Base-by-base conservation (phyloP, 2,113 vertebrate species). In the Gobiocypris rarus region DNA sequence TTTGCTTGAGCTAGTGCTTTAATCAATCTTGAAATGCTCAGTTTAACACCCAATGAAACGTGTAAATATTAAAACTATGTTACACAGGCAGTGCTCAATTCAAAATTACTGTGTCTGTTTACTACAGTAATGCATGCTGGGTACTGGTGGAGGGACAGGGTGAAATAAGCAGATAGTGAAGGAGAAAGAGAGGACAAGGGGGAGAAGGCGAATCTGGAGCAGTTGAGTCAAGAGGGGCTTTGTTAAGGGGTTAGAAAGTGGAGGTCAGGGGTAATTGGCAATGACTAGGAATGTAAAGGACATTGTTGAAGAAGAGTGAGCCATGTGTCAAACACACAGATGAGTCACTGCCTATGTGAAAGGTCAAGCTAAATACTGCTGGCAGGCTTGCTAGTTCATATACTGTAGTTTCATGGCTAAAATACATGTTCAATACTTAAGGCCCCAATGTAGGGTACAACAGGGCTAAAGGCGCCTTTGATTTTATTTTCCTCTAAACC, bases 241-340 rank as follows among this genome's bases (percentile, higher is more conserved):
- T 87, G 86, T 87, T 84, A 19, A 82, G 11, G 38, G 52, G 77
- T 26, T 24, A 24, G 71, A 76, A 58, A 24, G 22, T 50, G 26
- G 59, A 81, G 85, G 76, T 86, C 82, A 81, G 24, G 61, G 28
- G 41, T 61, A 76, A 81, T 28, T 75, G 70, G 34, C 31, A 87
- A 75, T 77, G 81, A 83, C n/a, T 75, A 59, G 24, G 24, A 87
- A 70, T 82, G 84, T 87, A 77, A 26, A 80, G 69, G 71, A 77
- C 86, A 73, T 87, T 87, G 78, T 84, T 56, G 34, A 82, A 75
- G 22, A 83, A 45, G 63, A 76, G 69, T 77, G 63, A 54, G 77
- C 22, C 43, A 67, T 74, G 14, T 59, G 69, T 41, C 69, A 56
- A 52, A 61, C 26, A 50, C 17, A 48, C 48, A 13, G 19, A 28